Evolutionary conservation across 2,113 vertebrate genomes (phyloP), one percentile per base, ranked within the genome.

Genomic region (Otocyon megalotis): DNA sequence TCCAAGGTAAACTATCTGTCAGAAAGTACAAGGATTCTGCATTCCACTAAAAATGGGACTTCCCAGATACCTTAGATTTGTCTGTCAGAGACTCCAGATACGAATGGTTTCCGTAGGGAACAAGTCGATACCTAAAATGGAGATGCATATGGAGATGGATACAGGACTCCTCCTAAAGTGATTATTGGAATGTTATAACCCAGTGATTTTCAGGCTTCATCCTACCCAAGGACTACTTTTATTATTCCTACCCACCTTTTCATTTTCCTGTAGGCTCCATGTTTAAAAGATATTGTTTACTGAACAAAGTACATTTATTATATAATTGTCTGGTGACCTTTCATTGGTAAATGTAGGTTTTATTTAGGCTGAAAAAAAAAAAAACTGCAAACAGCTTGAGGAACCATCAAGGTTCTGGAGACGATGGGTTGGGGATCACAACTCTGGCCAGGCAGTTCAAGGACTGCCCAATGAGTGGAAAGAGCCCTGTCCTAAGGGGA

Each of bases 101-200:
- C 0, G 99, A 99, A 97, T 99, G 99, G 97, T 99, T 99, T 98
- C 99, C 99, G 20, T 99, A 99, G 0, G 99, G 99, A 56, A 99
- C 99, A 0, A 99, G 99, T 4, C 99, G 99, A 96, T 99, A 99
- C 93, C 99, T 99, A 98, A 37, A 98, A 98, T 82, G 84, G 92
- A 97, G 0, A 79, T 2, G 32, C 56, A 82, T 10, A 87, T 26
- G 69, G 67, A 74, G 24, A 74, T 48, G 74, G 10, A 17, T 5
- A 77, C 3, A 63, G 28, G 50, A 62, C 8, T 83, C 24, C 19
- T 60, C 54, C 67, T 62, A 11, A 85, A 80, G 43, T 8, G 53
- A 62, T 56, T 62, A 54, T 3, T 58, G 30, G 43, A 35, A 79
- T 90, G 43, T 72, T 88, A 32, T 8, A 50, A 60, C 37, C 65